Percentiles rank a stretch among this genome's conserved stretches.
phyloP scores from a whole-genome alignment of 2,113 vertebrate genomes.

The Excalfactoria chinensis region DNA sequence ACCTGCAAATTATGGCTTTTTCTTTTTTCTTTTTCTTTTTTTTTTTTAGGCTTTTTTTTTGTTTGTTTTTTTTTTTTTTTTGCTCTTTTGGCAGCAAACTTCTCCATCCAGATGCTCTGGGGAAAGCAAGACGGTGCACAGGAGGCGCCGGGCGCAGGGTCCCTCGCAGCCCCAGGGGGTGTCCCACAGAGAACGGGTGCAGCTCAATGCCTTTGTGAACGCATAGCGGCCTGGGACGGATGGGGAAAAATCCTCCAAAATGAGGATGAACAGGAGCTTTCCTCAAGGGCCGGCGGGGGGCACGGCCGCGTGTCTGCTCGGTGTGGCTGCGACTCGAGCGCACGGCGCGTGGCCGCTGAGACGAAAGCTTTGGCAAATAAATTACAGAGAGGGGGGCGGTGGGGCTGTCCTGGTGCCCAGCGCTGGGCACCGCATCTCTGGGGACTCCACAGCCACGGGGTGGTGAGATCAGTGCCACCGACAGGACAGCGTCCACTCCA shows the following conservation, averaged over 20 bases:
- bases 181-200: not conserved
- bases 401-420: not conserved
- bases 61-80: not conserved
- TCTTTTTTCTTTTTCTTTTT: not conserved
- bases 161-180: not conserved
- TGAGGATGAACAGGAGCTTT: conserved; percentile 65
- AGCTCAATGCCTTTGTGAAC: conserved; percentile 48
- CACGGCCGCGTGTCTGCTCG: not conserved
- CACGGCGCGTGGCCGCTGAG: conserved; percentile 37
- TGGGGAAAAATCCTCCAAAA: conserved; percentile 67
- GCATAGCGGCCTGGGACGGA: not conserved
- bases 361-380: conserved; percentile 77
- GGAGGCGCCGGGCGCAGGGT: not conserved
- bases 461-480: accelerated
- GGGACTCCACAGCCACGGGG: not conserved
- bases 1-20: conserved; percentile 66
- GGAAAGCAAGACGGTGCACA: not conserved
- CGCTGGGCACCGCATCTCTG: not conserved
- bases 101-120: not conserved
- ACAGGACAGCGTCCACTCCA: not conserved
- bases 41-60: not conserved
- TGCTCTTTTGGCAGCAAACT: conserved; percentile 31
- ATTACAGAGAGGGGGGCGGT: conserved; percentile 22
- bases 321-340: conserved; percentile 1
- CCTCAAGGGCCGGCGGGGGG: conserved; percentile 35